Evolutionary conservation across 1,140 invertebrate genomes (phyloP).

Genomic region (Ooceraea biroi): DNA sequence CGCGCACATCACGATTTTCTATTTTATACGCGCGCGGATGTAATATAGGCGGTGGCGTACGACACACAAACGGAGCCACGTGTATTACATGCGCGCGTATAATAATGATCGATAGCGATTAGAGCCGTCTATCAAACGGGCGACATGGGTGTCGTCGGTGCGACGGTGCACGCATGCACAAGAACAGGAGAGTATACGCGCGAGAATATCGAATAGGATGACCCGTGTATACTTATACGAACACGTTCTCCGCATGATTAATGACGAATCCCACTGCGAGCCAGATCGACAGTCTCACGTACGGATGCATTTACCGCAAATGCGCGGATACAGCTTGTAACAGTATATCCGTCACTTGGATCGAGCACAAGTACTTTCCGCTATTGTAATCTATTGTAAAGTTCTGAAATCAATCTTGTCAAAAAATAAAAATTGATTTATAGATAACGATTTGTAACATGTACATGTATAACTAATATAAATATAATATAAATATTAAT

Average conservation of each 20-base stretch:
- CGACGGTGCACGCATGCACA: slow-evolving; percentile 33
- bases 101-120: slow-evolving; percentile 76
- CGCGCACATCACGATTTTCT: slow-evolving; percentile 30
- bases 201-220: slow-evolving; percentile 63
- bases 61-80: background rate
- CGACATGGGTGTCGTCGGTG: slow-evolving; percentile 58
- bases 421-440: no score
- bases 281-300: slow-evolving; percentile 64
- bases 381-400: no score
- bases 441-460: no score
- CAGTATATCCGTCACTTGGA: no score
- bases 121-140: slow-evolving; percentile 59
- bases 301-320: slow-evolving; percentile 56
- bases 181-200: slow-evolving; percentile 49
- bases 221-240: slow-evolving; percentile 75
- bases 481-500: no score
- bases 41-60: slow-evolving; percentile 21
- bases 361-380: no score
- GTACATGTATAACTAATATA: no score
- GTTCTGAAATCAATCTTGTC: no score
- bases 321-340: slow-evolving; percentile 41
- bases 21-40: slow-evolving; percentile 48
- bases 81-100: slow-evolving; percentile 56
- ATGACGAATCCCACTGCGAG: slow-evolving; percentile 68
- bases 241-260: slow-evolving; percentile 73